Conservation (phyloP, 2,113 vertebrate species). For the Boleophthalmus pectinirostris region DNA sequence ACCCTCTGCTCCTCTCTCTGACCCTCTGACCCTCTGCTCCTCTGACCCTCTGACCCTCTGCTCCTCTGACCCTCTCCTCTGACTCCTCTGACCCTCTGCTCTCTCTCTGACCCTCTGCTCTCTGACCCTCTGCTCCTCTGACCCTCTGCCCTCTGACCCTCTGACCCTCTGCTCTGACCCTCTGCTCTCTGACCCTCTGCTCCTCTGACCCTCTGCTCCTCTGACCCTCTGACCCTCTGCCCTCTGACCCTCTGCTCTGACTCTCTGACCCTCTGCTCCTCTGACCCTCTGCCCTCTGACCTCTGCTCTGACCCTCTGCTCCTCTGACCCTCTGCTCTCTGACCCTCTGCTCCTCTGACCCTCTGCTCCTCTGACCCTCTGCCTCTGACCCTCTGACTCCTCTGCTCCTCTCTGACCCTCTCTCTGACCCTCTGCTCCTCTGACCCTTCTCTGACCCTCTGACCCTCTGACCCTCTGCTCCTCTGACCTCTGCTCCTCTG, state of each 20-base stretch:
- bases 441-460: conserved; percentile 44
- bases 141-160: rapidly evolving
- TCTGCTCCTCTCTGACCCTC: neutral
- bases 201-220: neutral
- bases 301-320: neutral
- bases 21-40: conserved; percentile 78
- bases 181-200: neutral
- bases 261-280: neutral
- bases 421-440: neutral
- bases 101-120: conserved; percentile 52
- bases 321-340: conserved; percentile 52
- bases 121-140: neutral
- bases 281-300: neutral
- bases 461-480: neutral
- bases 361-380: neutral
- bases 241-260: no score
- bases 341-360: neutral
- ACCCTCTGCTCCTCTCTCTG: conserved; percentile 80
- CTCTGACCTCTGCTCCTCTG: no score
- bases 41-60: conserved; percentile 36
- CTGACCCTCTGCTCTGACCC: conserved; percentile 33
- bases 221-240: no score
- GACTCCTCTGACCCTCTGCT: neutral
- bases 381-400: conserved; percentile 37
- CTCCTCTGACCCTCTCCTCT: neutral